phyloP scores from a whole-genome alignment of 2,113 vertebrate species.

The Cephalopholis sonnerati region DNA sequence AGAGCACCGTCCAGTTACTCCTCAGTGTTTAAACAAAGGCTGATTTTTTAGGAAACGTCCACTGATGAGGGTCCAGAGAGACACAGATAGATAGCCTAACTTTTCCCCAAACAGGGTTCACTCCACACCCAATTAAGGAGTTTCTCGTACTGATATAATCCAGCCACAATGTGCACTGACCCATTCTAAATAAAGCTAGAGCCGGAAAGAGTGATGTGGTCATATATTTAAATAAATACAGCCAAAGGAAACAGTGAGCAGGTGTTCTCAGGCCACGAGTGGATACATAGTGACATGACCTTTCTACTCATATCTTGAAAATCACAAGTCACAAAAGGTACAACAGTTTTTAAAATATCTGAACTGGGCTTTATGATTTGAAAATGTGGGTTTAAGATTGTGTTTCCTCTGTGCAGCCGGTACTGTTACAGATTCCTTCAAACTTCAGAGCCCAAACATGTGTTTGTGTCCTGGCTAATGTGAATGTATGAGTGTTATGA shows the following conservation, averaged over 20 bases:
- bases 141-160: conserved; percentile 32
- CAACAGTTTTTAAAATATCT: not conserved
- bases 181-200: conserved; percentile 45
- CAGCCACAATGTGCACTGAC: conserved; percentile 40
- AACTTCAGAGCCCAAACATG: conserved; percentile 35
- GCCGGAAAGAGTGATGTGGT: conserved; percentile 30
- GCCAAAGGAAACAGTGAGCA: conserved; percentile 26
- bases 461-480: conserved; percentile 20
- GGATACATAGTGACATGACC: not conserved
- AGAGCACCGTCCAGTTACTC: conserved; percentile 28
- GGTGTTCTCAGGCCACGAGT: conserved; percentile 34
- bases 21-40: conserved; percentile 74
- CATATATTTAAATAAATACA: conserved; percentile 44
- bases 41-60: conserved; percentile 66
- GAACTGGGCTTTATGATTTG: conserved; percentile 5
- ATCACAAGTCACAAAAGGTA: not conserved
- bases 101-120: conserved; percentile 33
- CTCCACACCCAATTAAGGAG: conserved; percentile 35
- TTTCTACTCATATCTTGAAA: not conserved
- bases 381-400: conserved; percentile 15
- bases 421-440: conserved; percentile 11
- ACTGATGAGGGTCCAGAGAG: conserved; percentile 46
- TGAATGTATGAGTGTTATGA: conserved; percentile 39
- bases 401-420: not conserved
- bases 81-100: conserved; percentile 36